These are phyloP conservation scores for Pantala flavescens DNA, from an alignment of 1,140 invertebrate genomes.

Conservation along the genomic window DNA sequence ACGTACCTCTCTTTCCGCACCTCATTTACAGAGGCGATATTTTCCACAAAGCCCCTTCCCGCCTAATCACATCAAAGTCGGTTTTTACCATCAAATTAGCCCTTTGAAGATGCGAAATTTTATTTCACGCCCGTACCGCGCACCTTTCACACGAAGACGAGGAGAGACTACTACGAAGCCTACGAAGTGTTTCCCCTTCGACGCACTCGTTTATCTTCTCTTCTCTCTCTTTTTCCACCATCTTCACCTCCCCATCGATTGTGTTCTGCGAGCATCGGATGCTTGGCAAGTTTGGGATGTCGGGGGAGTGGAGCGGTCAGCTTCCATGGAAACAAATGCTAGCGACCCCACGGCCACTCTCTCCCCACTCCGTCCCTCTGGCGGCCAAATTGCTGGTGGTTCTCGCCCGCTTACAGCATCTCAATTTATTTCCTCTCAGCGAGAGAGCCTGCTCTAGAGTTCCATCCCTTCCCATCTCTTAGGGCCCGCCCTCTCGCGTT, in stretches of 20 bases:
- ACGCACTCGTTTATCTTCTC: no score
- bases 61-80: no score
- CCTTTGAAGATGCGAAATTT: no score
- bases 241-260: background rate
- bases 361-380: background rate
- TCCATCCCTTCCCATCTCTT: background rate
- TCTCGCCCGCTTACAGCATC: conserved; percentile 2
- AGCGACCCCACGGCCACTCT: background rate
- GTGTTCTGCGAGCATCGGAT: background rate
- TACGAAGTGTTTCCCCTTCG: no score
- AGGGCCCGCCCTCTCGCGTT: background rate
- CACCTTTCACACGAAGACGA: background rate
- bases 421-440: background rate
- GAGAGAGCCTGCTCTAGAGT: background rate
- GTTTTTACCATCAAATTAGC: no score
- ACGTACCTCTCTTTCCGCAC: no score
- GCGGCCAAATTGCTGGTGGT: background rate
- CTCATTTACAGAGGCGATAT: no score
- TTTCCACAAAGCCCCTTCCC: no score
- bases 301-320: background rate
- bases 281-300: conserved; percentile 7
- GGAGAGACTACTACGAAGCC: background rate
- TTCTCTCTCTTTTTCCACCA: background rate
- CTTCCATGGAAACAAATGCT: conserved; percentile 9
- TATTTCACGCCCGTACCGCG: background rate